A percentile compares a stretch with the other conserved stretches of the same genome.
Evolutionary conservation across 2,113 vertebrate genomes (phyloP).

Genomic region (Sorex araneus): DNA sequence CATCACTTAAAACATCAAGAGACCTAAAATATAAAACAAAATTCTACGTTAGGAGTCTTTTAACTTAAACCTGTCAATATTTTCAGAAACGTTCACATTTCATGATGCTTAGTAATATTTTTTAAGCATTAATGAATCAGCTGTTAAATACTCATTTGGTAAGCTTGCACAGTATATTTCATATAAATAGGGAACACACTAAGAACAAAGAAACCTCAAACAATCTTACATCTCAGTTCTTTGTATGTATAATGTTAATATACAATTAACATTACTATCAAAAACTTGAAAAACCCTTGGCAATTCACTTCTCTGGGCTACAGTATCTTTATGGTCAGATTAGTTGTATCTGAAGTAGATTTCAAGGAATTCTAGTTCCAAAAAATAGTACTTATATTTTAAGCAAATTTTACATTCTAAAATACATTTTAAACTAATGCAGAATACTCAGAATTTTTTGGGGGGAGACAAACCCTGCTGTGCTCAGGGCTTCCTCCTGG

Average conservation of each 20-base stretch:
- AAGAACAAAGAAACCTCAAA: slow-evolving; percentile 48
- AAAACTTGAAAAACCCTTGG: background rate
- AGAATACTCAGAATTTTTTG: background rate
- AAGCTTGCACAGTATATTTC: slow-evolving; percentile 41
- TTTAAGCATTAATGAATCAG: slow-evolving; percentile 5
- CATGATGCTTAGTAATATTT: background rate
- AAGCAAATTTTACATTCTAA: slow-evolving; percentile 30
- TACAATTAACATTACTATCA: slow-evolving; percentile 22
- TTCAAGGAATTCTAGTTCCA: slow-evolving; percentile 26
- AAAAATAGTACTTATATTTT: slow-evolving; percentile 43
- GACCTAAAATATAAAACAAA: slow-evolving; percentile 88
- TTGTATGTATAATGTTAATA: no score
- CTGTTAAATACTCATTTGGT: slow-evolving; percentile 49
- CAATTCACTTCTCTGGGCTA: background rate
- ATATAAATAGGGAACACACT: slow-evolving; percentile 43
- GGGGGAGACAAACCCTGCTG: no score
- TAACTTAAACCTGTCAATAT: slow-evolving; percentile 49
- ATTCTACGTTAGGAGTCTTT: slow-evolving; percentile 47
- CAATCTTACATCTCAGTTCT: background rate
- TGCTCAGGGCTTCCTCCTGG: no score
- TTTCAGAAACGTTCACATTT: slow-evolving; percentile 57
- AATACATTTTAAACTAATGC: slow-evolving; percentile 27
- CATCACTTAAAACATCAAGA: slow-evolving; percentile 96
- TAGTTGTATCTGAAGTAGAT: background rate
- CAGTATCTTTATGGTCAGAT: background rate